Percentiles rank a stretch among this genome's conserved stretches.
These are phyloP conservation scores for Hypolimnas misippus DNA, from an alignment of 2,888 invertebrate genomes.

Conservation along the genomic window DNA sequence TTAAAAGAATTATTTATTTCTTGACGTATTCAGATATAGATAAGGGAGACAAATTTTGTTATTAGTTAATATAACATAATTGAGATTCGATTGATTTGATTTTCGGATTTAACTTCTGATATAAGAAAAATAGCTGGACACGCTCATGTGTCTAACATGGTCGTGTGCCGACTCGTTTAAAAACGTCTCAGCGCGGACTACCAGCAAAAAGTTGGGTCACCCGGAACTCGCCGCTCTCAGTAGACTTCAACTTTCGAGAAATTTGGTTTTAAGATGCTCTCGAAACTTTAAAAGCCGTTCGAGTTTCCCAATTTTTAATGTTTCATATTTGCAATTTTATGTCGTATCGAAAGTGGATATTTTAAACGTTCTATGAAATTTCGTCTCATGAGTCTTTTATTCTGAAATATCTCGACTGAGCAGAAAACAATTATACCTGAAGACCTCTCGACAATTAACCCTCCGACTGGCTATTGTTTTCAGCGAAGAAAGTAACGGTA, in stretches of 20 bases:
- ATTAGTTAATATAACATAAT: too few species aligned
- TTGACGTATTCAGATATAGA: too few species aligned
- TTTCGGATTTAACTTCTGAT: too few species aligned
- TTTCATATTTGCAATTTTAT: slow-evolving; percentile 13
- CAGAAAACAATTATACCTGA: neutral
- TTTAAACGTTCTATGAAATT: neutral
- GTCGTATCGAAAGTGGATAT: neutral
- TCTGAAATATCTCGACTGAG: neutral
- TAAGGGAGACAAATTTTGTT: too few species aligned
- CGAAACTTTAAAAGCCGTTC: slow-evolving; percentile 21
- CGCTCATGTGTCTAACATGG: slow-evolving; percentile 32
- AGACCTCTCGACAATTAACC: neutral
- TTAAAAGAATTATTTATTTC: too few species aligned
- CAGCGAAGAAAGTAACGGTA: neutral
- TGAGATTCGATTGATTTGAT: too few species aligned
- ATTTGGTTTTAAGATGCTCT: slow-evolving; percentile 53
- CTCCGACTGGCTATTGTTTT: neutral
- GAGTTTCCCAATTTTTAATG: slow-evolving; percentile 16
- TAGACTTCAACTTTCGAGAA: slow-evolving; percentile 42
- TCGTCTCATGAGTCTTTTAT: neutral
- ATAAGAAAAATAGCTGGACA: neutral
- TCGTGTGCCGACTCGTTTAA: slow-evolving; percentile 53
- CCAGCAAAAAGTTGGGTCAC: slow-evolving; percentile 55
- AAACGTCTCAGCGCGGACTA: slow-evolving; percentile 56
- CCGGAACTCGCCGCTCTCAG: slow-evolving; percentile 39